Evolutionary conservation across 2,888 invertebrate genomes (phyloP), one percentile per base, ranked within the genome.

Genomic region (Myopa tessellatipennis): DNA sequence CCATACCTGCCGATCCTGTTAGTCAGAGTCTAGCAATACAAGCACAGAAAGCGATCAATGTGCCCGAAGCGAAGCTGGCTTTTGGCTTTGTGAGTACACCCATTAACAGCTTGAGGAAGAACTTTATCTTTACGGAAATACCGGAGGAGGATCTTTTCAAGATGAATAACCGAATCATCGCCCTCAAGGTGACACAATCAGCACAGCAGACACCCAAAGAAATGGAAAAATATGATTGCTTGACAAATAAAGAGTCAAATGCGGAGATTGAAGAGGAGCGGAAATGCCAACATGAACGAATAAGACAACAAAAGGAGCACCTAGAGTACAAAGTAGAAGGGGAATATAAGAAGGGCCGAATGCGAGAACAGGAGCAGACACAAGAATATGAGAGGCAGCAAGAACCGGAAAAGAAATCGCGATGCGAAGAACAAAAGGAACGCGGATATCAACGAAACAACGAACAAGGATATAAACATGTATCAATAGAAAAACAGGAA

Each of bases 1-100:
- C 65, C 18, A 55, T 83, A 10, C 89, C 91, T 7, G 91, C 91
- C 0, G 91, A 91, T 85, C 89, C 91, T 8, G 90, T 91, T 1
- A 91, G 91, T 61, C 84, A 91, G 18, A 86, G 89, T 6, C 81
- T 91, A 26, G 90, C 91, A 2, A 86, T 88, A 67, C 89, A 89
- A 78, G 85, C 89, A 14, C 88, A 87, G 18, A 89, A 89, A 71
- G 86, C 89, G 10, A 87, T 88, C 63, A 85, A 85, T 34, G 87
- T 90, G 7, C 89, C 89, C 0, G 92, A 92, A 83, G 90, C 90
- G 10, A 90, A 89, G 80, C 83, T 92, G 8, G 85, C 90, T 5
- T 92, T 90, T 80, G 92, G 92, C 3, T 91, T 91, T 79, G 87
- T 88, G 12, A 90, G 88, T 18, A 81, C 83, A 40, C 92, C 92